phyloP scores from a whole-genome alignment of 2,888 invertebrate species.

The Anoplius nigerrimus region DNA sequence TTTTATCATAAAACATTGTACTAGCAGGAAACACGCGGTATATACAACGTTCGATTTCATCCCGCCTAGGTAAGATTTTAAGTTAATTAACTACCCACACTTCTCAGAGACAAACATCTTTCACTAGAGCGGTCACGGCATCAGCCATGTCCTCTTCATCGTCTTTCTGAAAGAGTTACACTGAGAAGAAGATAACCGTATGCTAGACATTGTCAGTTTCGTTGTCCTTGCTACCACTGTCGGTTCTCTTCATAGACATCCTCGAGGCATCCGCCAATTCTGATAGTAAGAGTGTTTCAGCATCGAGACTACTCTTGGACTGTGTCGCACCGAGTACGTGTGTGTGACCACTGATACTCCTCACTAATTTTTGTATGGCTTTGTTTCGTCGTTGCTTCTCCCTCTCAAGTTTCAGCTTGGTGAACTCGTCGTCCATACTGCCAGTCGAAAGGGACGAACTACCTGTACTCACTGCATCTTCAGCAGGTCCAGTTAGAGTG shows the following conservation, averaged over 20 bases:
- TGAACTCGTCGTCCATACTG: conserved; percentile 81
- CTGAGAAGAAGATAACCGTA: conserved; percentile 13
- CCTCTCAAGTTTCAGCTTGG: conserved; percentile 81
- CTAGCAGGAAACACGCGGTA: too few relatives aligned
- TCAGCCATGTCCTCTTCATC: too few relatives aligned
- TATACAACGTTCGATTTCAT: too few relatives aligned
- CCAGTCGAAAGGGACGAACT: conserved; percentile 55
- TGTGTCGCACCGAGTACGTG: not conserved
- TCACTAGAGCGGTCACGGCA: too few relatives aligned
- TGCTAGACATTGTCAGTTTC: conserved; percentile 38
- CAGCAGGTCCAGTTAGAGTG: conserved; percentile 32
- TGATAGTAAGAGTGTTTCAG: conserved; percentile 59
- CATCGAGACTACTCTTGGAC: conserved; percentile 43
- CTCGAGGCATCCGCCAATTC: conserved; percentile 64
- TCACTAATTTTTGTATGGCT: conserved; percentile 79
- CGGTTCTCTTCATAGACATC: conserved; percentile 31
- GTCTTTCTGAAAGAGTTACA: conserved; percentile 20
- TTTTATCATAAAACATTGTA: too few relatives aligned
- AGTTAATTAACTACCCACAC: not conserved
- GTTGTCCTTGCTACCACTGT: conserved; percentile 12
- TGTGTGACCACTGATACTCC: conserved; percentile 77
- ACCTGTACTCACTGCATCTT: conserved; percentile 52
- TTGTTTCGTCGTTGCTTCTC: conserved; percentile 82
- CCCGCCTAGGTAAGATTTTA: too few relatives aligned
- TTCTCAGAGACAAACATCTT: not conserved